phyloP scores from a whole-genome alignment of 2,113 vertebrate species.

The Mus spicilegus region DNA sequence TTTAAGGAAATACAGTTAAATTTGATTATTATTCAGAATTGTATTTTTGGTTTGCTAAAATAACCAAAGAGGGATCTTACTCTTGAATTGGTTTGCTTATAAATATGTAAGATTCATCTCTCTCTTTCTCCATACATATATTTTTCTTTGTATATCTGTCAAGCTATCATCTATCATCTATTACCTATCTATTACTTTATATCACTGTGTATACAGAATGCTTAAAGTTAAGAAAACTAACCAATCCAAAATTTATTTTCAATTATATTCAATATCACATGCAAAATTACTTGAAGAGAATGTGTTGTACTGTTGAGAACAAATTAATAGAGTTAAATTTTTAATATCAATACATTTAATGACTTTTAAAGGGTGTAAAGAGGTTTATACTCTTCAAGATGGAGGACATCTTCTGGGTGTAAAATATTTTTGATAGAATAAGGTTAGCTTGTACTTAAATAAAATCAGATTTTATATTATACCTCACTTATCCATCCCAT shows the following conservation, averaged over 20 bases:
- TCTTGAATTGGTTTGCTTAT: background rate
- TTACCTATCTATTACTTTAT: no score
- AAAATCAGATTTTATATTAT: conserved; percentile 25
- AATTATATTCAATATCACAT: background rate
- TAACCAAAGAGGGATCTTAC: background rate
- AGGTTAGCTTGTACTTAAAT: background rate
- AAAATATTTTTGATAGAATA: conserved; percentile 44
- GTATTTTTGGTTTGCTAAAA: background rate
- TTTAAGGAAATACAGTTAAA: background rate
- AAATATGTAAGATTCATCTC: background rate
- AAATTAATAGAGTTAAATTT: background rate
- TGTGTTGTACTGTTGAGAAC: conserved; percentile 1
- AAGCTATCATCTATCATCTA: background rate
- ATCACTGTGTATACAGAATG: background rate
- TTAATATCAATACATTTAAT: conserved; percentile 2
- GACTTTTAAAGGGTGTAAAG: background rate
- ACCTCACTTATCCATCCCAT: background rate
- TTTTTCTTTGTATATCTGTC: no score
- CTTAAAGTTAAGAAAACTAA: conserved; percentile 19
- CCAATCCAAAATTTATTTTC: background rate
- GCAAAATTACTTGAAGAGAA: background rate
- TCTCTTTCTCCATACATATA: background rate
- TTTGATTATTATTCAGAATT: background rate
- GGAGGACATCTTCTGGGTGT: background rate
- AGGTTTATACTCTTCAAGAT: background rate